A percentile compares a stretch with the other conserved stretches of the same genome.
Evolutionary conservation across 2,113 vertebrate genomes (phyloP).

Genomic region (Sebastes fasciatus): DNA sequence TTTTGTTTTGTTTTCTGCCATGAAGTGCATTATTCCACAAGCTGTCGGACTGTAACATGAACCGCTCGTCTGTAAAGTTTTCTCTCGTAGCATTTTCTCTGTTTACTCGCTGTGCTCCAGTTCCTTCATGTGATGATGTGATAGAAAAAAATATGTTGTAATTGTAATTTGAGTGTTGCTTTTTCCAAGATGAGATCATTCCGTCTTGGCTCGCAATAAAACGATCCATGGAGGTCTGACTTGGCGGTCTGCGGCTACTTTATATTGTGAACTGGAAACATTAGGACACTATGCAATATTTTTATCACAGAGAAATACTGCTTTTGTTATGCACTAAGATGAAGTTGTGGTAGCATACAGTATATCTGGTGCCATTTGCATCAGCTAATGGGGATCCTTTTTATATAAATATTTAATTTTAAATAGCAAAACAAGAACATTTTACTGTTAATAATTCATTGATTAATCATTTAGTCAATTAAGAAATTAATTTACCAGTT

Average conservation of each 20-base stretch:
- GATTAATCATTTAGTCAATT: no score
- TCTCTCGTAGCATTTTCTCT: constrained; percentile 20
- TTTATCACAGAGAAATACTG: not conserved
- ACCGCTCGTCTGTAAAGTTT: not conserved
- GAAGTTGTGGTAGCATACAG: not conserved
- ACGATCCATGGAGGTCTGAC: constrained; percentile 8
- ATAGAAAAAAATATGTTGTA: constrained; percentile 9
- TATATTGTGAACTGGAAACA: not conserved
- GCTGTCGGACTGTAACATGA: not conserved
- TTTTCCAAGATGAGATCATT: constrained; percentile 14
- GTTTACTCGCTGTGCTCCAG: constrained; percentile 1
- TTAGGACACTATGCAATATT: not conserved
- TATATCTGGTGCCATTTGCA: not conserved
- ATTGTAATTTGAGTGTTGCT: constrained; percentile 24
- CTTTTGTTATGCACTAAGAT: not conserved
- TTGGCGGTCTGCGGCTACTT: not conserved
- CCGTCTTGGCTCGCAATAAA: constrained; percentile 36
- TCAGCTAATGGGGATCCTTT: no score
- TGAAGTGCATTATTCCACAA: constrained; percentile 53
- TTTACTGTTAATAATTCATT: no score
- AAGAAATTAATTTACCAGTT: no score
- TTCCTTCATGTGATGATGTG: constrained; percentile 10
- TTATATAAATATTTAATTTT: no score
- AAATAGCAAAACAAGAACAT: no score
- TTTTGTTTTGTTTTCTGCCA: constrained; percentile 2